These are phyloP conservation scores for Lithophane leautieri DNA, from an alignment of 2,888 invertebrate species.

Conservation along the genomic window DNA sequence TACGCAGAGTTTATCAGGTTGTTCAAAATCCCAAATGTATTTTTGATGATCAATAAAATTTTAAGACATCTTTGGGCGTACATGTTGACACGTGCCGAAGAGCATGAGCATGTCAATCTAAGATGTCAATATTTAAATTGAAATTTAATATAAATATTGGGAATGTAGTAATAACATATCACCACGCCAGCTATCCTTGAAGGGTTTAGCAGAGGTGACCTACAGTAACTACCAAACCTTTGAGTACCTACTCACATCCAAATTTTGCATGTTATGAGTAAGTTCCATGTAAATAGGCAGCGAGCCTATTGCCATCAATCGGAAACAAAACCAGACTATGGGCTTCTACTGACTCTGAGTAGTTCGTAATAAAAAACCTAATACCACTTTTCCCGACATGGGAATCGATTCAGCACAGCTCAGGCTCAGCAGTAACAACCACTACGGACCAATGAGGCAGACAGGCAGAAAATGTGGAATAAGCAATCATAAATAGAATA, in stretches of 20 bases:
- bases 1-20: not conserved
- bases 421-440: too few species aligned
- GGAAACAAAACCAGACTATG: not conserved
- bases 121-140: too few species aligned
- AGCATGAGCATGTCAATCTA: not conserved
- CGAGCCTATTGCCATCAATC: not conserved
- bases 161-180: not conserved
- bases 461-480: not conserved
- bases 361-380: not conserved
- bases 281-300: not conserved
- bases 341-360: not conserved
- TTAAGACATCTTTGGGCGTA: not conserved
- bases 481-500: slow-evolving; percentile 13
- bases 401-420: too few species aligned
- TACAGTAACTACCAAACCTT: not conserved
- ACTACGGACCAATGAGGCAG: not conserved
- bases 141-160: not conserved
- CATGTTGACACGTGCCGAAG: slow-evolving; percentile 1
- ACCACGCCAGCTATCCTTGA: not conserved
- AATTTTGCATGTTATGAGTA: not conserved
- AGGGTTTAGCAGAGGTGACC: not conserved
- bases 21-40: not conserved
- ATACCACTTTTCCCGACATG: not conserved
- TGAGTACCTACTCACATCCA: too few species aligned
- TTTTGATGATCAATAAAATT: slow-evolving; percentile 12